Evolutionary conservation across 2,888 invertebrate genomes (phyloP), one percentile per base, ranked within the genome.

Genomic region (Baccha elongata): DNA sequence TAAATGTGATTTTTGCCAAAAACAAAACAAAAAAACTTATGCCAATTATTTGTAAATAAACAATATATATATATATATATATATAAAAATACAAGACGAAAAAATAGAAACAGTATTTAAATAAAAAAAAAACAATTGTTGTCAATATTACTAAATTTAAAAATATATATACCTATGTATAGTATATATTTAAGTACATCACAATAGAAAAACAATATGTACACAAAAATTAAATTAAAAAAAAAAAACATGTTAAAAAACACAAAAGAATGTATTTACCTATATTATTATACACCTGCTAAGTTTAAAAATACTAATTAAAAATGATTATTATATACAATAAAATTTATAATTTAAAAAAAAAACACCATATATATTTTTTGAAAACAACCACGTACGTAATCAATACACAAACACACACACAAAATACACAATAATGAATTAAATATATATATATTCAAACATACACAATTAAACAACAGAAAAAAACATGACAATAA

Each of bases 401-500:
- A 40, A 35, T 35, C 3, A 40, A 58, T 21, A 58, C 3, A 1
- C 15, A 13, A 58, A 23, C 5, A 40, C 10, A 23, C 5, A 23
- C 40, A 58, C 10, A 23, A 23, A n/a, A n/a, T 11, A 53, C 37
- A n/a, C 1, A 23, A 23, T n/a, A n/a, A n/a, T n/a, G n/a, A n/a
- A n/a, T 8, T 10, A 10, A 55, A 46, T 60, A 29, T 17, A 44
- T 21, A 37, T 23, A 15, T 44, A 71, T 64, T 53, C 35, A 26
- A 62, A 69, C 64, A 69, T 21, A 29, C 72, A 75, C 44, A 58
- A 13, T 71, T 50, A 71, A 60, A 71, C 65, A 73, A 40, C 50
- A 76, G 71, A 62, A 58, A n/a, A n/a, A n/a, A 76, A 72, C 60
- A 62, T 68, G 83, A 83, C 83, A 83, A 83, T 83, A 83, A 83